Evolutionary conservation across 2,797 vertebrate species (phyloP), one percentile per base, ranked within the genome.

Genomic region (Enteromius anoplus): DNA sequence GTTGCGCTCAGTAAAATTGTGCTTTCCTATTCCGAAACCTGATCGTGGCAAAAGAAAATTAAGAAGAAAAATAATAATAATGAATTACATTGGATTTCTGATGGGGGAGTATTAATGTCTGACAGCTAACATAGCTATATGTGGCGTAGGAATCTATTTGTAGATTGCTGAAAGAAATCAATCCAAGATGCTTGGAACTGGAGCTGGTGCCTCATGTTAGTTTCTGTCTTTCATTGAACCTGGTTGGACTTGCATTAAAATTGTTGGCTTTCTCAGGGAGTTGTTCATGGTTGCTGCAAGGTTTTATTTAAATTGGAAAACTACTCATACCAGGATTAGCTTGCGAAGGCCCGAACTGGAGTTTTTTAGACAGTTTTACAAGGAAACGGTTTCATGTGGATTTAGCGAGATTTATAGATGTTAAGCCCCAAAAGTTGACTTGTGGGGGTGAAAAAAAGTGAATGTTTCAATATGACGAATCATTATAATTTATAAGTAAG

Each of bases 81-180:
- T 58, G n/a, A 58, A 12, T 58, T 4, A 5, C n/a, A 58, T 12
- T 23, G 87, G 34, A 84, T 87, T 75, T 72, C 77, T 55, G 62
- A n/a, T 0, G 51, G 64, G 64, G 37, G 37, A 75, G 80, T 66
- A 85, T 89, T 86, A 86, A 89, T 79, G 55, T 84, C 64, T 68
- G 53, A 88, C 86, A 49, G 29, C 69, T 82, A 72, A 26, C 76
- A 87, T 58, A 15, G 32, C 32, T 65, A 65, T 75, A 75, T 65
- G 55, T 62, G 60, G 68, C 5, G 0, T 71, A 60, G 19, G 34
- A 34, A 26, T 55, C 68, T 80, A 71, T 80, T 80, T 80, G 66
- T 81, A 81, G 78, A 29, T 60, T 53, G 26, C 55, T 12, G 69
- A 64, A 72, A 71, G 53, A 29, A 60, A 72, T 51, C 14, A 64